Base-by-base conservation (phyloP, 2,797 vertebrate genomes). In the Cheirogaleus major region DNA sequence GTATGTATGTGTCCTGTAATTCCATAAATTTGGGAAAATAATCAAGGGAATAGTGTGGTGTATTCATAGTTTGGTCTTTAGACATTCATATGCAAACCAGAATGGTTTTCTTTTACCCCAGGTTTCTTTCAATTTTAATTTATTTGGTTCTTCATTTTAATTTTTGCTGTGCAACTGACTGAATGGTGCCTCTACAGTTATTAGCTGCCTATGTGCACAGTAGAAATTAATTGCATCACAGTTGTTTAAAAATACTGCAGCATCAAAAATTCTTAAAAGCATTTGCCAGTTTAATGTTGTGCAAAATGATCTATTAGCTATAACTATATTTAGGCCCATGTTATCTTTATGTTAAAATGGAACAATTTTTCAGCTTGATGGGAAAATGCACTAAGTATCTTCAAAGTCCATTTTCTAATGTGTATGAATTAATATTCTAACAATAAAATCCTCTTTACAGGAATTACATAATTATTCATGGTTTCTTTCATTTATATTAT, bases 221-320 rank as follows among this genome's bases (percentile, higher is more conserved):
- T 70, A 91, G 41, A 96, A 92, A 38, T 92, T 93, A 48, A 96
- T 96, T 96, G 61, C 17, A 43, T 38, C 75, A 73, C 14, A 95
- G 30, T 80, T 97, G 4, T 92, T 97, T 97, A 90, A 82, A 98
- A 97, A 27, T 88, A n/a, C 5, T 76, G 57, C 23, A 92, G 6
- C 43, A 96, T 95, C 65, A 98, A 96, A 96, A 90, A 95, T 82
- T 90, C 23, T 93, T 90, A 3, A 81, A 91, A 93, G 12, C 72
- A 93, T 97, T 96, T 95, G 43, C 17, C 91, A 15, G 15, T 30
- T 96, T 97, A 95, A 94, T 96, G 86, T 81, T 96, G 89, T 95
- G 67, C 83, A 97, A 96, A 97, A 92, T 96, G 69, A 94, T 93
- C 81, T 95, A 93, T 92, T 93, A 93, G 41, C 11, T 95, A 78